phyloP scores from a whole-genome alignment of 1,140 invertebrate genomes.

The Heliconius hermathena region DNA sequence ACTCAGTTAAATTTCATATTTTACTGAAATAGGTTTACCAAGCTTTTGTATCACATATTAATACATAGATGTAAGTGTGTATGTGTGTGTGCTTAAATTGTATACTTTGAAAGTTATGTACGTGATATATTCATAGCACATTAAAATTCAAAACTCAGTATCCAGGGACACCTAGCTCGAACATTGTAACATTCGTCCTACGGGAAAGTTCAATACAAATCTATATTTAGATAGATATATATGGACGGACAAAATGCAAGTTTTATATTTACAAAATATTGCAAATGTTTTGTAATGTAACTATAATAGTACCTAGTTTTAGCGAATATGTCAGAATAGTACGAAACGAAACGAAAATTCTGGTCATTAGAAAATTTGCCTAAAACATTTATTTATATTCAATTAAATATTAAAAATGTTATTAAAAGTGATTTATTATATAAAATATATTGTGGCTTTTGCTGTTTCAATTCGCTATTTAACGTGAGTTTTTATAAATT shows the following conservation, averaged over 20 bases:
- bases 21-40: too few relatives aligned
- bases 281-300: background rate
- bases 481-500: too few relatives aligned
- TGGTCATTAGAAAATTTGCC: background rate
- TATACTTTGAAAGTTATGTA: background rate
- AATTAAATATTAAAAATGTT: too few relatives aligned
- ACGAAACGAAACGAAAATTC: background rate
- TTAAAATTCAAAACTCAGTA: constrained; percentile 2
- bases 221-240: background rate
- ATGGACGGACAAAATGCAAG: background rate
- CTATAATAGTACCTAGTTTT: background rate
- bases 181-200: background rate
- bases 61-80: background rate
- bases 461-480: too few relatives aligned
- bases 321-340: background rate
- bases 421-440: too few relatives aligned
- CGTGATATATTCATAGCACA: background rate
- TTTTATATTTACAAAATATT: background rate
- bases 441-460: too few relatives aligned
- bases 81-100: background rate
- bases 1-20: too few relatives aligned
- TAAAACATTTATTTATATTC: too few relatives aligned
- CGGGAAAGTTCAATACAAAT: background rate
- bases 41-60: too few relatives aligned
- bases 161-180: background rate